Evolutionary conservation across 2,113 vertebrate genomes (phyloP).

Genomic region (Eulacestoma nigropectus): DNA sequence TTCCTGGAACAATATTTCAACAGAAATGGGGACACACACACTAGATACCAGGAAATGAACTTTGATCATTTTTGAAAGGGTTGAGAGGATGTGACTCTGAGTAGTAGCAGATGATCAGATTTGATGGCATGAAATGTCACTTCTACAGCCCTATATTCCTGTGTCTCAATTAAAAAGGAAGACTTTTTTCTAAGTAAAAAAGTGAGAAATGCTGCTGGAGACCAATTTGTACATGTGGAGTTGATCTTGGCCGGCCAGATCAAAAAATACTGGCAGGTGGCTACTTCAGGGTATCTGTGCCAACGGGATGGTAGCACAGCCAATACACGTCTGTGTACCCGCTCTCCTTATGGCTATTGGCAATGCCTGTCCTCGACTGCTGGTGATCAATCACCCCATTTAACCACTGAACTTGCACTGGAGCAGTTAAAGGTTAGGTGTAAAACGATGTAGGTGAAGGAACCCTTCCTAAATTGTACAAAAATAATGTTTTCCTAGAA

Average conservation of each 20-base stretch:
- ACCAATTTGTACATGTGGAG: background rate
- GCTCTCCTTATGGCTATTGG: background rate
- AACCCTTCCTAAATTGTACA: background rate
- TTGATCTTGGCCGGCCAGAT: background rate
- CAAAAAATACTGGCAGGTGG: background rate
- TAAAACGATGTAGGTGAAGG: background rate
- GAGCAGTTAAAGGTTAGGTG: background rate
- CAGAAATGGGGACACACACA: background rate
- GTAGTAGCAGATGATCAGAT: background rate
- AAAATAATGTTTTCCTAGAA: background rate
- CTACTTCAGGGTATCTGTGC: background rate
- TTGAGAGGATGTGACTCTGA: background rate
- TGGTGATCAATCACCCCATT: background rate
- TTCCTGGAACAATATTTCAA: background rate
- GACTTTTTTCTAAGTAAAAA: background rate
- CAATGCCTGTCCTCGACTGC: background rate
- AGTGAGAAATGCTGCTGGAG: background rate
- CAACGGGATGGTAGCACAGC: background rate
- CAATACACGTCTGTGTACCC: background rate
- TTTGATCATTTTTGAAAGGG: background rate
- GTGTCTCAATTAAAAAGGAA: background rate
- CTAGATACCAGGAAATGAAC: background rate
- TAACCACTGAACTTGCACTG: background rate
- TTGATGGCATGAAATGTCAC: background rate
- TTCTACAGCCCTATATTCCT: background rate